A percentile compares a stretch with the other conserved stretches of the same genome.
These are phyloP conservation scores for Thymelicus acteon DNA, from an alignment of 2,888 invertebrate genomes.

Conservation along the genomic window DNA sequence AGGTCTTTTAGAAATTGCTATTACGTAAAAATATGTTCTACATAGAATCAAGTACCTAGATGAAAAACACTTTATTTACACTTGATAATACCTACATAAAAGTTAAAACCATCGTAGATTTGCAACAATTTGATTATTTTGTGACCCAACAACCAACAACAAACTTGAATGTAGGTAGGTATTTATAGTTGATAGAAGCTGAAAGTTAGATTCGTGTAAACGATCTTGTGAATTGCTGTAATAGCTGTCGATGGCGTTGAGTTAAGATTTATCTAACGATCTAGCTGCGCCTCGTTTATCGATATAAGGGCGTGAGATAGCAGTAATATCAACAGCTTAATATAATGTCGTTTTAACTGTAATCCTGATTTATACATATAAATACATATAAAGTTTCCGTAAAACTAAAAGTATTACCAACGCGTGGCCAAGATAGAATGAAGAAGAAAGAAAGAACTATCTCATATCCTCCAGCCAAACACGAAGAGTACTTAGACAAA, in stretches of 20 bases:
- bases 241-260: constrained; percentile 23
- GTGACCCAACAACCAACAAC: neutral
- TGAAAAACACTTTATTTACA: too few relatives aligned
- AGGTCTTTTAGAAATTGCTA: too few relatives aligned
- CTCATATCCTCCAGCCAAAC: too few relatives aligned
- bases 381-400: neutral
- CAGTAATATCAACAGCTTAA: constrained; percentile 1
- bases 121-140: neutral
- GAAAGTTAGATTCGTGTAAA: constrained; percentile 24
- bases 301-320: constrained; percentile 29
- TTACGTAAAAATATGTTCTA: too few relatives aligned
- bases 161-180: neutral
- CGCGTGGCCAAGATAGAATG: too few relatives aligned
- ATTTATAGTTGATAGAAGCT: neutral
- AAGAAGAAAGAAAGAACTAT: too few relatives aligned
- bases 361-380: neutral
- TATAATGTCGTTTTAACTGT: constrained; percentile 1
- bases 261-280: constrained; percentile 33
- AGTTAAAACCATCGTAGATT: too few relatives aligned
- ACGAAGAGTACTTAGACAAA: too few relatives aligned
- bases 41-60: too few relatives aligned
- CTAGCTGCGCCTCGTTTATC: constrained; percentile 22
- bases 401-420: too few relatives aligned
- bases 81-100: too few relatives aligned
- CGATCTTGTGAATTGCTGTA: constrained; percentile 29